Evolutionary conservation across 2,888 invertebrate species (phyloP), one percentile per base, ranked within the genome.

Genomic region (Synanthedon vespiformis): DNA sequence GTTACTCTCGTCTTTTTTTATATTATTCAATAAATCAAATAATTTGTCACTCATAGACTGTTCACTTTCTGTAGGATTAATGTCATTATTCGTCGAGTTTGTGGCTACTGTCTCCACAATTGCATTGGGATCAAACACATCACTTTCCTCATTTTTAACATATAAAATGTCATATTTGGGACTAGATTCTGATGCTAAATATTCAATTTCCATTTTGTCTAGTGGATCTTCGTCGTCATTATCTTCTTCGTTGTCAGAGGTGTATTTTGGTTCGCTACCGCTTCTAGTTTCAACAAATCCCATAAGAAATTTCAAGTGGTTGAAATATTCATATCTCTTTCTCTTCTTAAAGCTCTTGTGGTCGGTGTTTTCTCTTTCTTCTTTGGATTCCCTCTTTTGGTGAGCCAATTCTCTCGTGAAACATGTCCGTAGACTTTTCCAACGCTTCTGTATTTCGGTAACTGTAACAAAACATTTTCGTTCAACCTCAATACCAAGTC

Each of bases 361-460:
- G 14, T 44, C 48, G 14, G n/a, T 14, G 13, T 12, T n/a, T 1
- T 41, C n/a, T 41, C 13, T 41, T 13, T 14, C 14, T 44, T 12
- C 44, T 44, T 12, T 44, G n/a, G 5, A 14, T 12, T 44, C 44
- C 14, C 14, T 44, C 14, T 8, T 44, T 44, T 44, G 44, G n/a
- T 13, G 44, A 4, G 44, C 44, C 44, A 44, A 53, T 61, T 81
- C 75, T 59, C 79, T 64, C 2, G 72, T 63, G 67, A 78, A 80
- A 54, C 74, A 79, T 2, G 77, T 77, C 49, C 77, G 64, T 4
- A 77, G 68, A 51, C 72, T 78, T 54, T 77, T 80, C 77, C 75
- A 79, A 5, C 77, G 72, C 54, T 48, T 48, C 22, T 48, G 48
- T 22, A 44, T 13, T 12, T 44, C 44, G 2, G 13, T 44, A 44